Conservation (phyloP, 2,113 vertebrate genomes). For the Vimba vimba region DNA sequence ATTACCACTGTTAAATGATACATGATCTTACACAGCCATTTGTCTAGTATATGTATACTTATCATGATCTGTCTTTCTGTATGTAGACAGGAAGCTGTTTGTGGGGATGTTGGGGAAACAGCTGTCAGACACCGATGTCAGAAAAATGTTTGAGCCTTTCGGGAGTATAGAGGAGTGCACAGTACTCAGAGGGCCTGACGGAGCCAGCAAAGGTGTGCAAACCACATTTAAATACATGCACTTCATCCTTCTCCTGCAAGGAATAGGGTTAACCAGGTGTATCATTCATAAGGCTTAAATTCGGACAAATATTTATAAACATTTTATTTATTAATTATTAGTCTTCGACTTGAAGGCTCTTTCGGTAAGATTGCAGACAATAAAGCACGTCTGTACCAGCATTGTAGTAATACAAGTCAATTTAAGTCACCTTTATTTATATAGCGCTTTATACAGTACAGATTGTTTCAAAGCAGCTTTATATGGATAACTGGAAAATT, state of each 20-base stretch:
- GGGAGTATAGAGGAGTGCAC: constrained; percentile 97
- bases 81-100: constrained; percentile 97
- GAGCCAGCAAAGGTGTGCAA: constrained; percentile 93
- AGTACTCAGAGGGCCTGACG: constrained; percentile 93
- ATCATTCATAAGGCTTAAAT: not conserved
- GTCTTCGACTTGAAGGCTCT: not conserved
- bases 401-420: too few species aligned
- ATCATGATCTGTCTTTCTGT: not conserved
- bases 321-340: too few species aligned
- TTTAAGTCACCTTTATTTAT: too few species aligned
- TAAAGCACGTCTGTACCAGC: not conserved
- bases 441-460: too few species aligned
- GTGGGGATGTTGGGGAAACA: constrained; percentile 96
- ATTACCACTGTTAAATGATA: not conserved
- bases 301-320: not conserved
- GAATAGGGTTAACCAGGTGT: not conserved
- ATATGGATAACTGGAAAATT: too few species aligned
- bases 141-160: constrained; percentile 93
- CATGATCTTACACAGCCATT: not conserved
- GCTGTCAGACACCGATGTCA: constrained; percentile 91
- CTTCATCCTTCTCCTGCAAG: not conserved
- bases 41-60: not conserved
- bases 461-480: too few species aligned
- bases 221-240: not conserved
- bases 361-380: not conserved